Conservation (phyloP, 1,140 invertebrate genomes). For the Hylyphantes graminicola region DNA sequence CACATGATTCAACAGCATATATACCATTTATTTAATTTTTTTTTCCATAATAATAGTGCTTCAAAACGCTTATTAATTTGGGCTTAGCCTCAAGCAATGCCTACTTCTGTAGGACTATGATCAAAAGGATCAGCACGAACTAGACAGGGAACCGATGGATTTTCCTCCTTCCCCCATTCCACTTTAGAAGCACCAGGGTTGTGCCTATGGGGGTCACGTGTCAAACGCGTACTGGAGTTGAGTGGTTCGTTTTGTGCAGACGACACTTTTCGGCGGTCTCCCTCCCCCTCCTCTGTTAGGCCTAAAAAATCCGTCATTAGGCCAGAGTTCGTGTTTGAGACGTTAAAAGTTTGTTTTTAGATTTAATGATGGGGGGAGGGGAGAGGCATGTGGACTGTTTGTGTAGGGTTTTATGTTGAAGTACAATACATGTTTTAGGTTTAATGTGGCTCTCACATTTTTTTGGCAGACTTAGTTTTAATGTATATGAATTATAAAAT, state of each 20-base stretch:
- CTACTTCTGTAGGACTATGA: background rate
- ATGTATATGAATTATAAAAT: too few species aligned
- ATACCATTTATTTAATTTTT: too few species aligned
- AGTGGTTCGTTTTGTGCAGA: slow-evolving; percentile 22
- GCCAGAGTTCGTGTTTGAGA: background rate
- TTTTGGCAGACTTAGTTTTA: too few species aligned
- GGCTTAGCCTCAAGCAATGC: too few species aligned
- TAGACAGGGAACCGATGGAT: slow-evolving; percentile 15
- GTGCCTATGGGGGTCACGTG: slow-evolving; percentile 18
- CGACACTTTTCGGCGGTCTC: slow-evolving; percentile 7
- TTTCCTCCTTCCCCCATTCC: background rate
- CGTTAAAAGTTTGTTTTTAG: background rate
- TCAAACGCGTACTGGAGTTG: background rate
- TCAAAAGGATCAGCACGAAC: slow-evolving; percentile 43
- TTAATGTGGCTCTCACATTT: too few species aligned
- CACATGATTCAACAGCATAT: too few species aligned
- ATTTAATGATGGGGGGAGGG: background rate
- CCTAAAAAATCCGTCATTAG: slow-evolving; percentile 7
- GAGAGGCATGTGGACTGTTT: too few species aligned
- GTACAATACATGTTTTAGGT: too few species aligned
- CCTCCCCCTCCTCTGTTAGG: background rate
- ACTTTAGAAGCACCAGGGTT: slow-evolving; percentile 19
- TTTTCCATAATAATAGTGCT: too few species aligned
- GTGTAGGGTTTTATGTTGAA: too few species aligned
- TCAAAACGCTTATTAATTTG: too few species aligned